phyloP scores from a whole-genome alignment of 2,797 vertebrate genomes.

The Gorsachius magnificus region DNA sequence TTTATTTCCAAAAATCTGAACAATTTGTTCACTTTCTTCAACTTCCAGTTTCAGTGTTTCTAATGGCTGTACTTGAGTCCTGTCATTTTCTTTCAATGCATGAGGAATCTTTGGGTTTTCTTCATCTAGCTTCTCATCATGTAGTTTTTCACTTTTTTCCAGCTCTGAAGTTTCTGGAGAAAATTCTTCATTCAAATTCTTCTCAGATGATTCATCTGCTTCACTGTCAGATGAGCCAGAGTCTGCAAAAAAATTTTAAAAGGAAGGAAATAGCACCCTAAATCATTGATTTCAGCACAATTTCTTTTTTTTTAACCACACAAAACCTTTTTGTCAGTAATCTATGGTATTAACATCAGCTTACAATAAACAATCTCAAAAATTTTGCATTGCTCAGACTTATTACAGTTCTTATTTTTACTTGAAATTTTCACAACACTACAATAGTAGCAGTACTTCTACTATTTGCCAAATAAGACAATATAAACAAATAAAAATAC shows the following conservation, averaged over 20 bases:
- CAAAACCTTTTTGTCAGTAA: background rate
- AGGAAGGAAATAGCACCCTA: background rate
- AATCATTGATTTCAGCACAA: background rate
- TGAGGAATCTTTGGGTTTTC: constrained; percentile 78
- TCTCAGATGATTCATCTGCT: constrained; percentile 86
- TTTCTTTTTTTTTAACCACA: background rate
- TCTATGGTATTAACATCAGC: background rate
- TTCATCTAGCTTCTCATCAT: constrained; percentile 68
- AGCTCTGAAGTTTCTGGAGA: constrained; percentile 76
- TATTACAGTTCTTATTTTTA: background rate
- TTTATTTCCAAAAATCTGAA: constrained; percentile 76
- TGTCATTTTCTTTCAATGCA: constrained; percentile 73
- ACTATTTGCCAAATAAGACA: background rate
- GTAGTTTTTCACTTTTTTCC: constrained; percentile 76
- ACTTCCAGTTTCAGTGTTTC: constrained; percentile 77
- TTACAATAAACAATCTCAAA: background rate
- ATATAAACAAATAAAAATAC: background rate
- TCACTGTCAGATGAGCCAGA: constrained; percentile 94
- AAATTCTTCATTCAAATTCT: constrained; percentile 83
- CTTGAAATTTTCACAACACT: background rate
- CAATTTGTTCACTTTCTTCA: constrained; percentile 75
- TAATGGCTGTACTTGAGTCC: constrained; percentile 68
- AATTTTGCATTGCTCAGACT: background rate
- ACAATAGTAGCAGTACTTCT: background rate
- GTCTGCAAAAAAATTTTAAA: constrained; percentile 74